Base-by-base conservation (phyloP, 2,888 invertebrate species). In the Phragmatobia fuliginosa region DNA sequence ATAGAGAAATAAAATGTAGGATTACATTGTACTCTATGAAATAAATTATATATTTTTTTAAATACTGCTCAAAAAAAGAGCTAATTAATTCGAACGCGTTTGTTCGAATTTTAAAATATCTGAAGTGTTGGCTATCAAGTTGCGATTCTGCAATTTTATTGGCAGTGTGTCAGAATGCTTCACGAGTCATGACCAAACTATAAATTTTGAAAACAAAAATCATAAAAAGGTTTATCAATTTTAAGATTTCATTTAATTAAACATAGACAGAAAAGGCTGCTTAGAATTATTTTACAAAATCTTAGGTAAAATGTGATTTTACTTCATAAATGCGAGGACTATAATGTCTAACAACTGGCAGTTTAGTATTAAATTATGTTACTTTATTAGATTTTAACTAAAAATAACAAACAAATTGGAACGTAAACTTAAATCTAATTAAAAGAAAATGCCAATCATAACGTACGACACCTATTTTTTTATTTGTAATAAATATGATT, bases 321-420 rank as follows among this genome's bases (percentile, higher is more conserved):
- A 74, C 61, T 80, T 76, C 80, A 86, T 90, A 91, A 94, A 94
- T 94, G 94, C 94, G 93, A 94, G 92, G 93, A 92, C 88, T 92
- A 91, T 83, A 80, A n/a, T n/a, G 45, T 45, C 45, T 56, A 56
- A 86, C 87, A 89, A 75, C 90, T 92, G 93, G 93, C 92, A 92
- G 91, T 91, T 87, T 80, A 87, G 79, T 83, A 84, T 76, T 82
- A 83, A 83, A 82, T n/a, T 69, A 76, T 79, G 79, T 85, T 84
- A 82, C 78, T 79, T 84, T 85, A 83, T 85, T 80, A 80, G 69
- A 76, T 76, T 79, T 76, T 80, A 83, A 83, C 75, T 77, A 79
- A 82, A 71, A 85, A 82, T 81, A 83, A 83, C 73, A 82, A 87
- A 87, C 82, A 86, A 79, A 84, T 84, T 90, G 90, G 89, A 92